Evolutionary conservation across 2,797 vertebrate genomes (phyloP), one percentile per base, ranked within the genome.

Genomic region (Rhabdophis nuchalis): DNA sequence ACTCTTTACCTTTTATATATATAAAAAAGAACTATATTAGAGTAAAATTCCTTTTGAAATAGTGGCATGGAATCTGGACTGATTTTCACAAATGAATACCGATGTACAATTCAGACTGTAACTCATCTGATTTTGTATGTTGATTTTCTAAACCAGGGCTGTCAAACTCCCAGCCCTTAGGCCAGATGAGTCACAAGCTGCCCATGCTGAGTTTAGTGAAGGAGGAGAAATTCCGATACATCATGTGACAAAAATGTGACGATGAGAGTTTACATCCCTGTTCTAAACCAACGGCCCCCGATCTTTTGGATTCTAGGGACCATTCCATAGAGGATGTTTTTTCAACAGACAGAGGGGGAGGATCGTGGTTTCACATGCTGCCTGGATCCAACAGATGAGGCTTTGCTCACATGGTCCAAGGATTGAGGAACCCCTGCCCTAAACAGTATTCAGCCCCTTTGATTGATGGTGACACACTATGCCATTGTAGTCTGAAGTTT

Each of bases 261-360:
- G 46, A 46, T 46, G 46, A 4, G 46, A 46, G 46, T 46, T 46
- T 46, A 46, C 46, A 46, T 46, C 46, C 46, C 46, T 46, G 46
- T 29, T 9, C 29, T 54, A 56, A 56, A 54, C 14, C 64, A 68
- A 32, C 6, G 5, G 14, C 1, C n/a, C 5, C 13, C 14, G 32
- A 68, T 18, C n/a, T 32, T 68, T 68, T 32, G 64, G 64, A 32
- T 68, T 32, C 64, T 14, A 18, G 6, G n/a, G 46, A 46, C 46
- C 46, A 46, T 68, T 68, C 29, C 64, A 68, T 68, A 32, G n/a
- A 68, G 14, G 64, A 14, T 68, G 6, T 14, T 32, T 68, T 61
- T 68, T 16, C 6, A 5, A 32, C 64, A 32, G n/a, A 18, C 2
- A 0, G 1, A 0, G 1, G 14, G 6, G n/a, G 5, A 0, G n/a